phyloP scores from a whole-genome alignment of 64 coral and sea anemone genomes.

The Actinia equina region DNA sequence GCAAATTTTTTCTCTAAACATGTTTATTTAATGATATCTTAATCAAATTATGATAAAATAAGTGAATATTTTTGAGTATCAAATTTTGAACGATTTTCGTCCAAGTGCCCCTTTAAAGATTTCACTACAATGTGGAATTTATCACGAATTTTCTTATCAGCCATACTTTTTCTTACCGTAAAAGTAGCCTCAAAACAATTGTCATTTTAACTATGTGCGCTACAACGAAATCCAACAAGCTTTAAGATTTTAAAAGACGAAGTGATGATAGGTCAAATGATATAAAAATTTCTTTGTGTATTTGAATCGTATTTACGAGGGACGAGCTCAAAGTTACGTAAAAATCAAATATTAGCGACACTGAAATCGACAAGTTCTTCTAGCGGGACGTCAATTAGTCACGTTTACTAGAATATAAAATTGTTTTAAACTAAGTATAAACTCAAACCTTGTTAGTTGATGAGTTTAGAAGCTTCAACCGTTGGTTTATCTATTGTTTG shows the following conservation, averaged over 20 bases:
- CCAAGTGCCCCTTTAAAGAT: too few relatives aligned
- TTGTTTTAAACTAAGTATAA: too few relatives aligned
- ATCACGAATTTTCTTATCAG: too few relatives aligned
- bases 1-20: too few relatives aligned
- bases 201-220: too few relatives aligned
- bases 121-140: too few relatives aligned
- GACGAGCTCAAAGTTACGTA: slow-evolving; percentile 10
- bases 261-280: slow-evolving; percentile 4
- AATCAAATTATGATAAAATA: too few relatives aligned
- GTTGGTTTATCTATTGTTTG: neutral
- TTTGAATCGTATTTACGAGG: slow-evolving; percentile 36
- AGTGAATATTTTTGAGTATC: too few relatives aligned
- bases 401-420: neutral
- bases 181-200: too few relatives aligned
- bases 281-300: slow-evolving; percentile 44
- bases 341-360: slow-evolving; percentile 7
- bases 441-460: neutral
- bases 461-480: neutral
- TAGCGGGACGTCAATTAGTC: neutral
- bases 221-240: slow-evolving; percentile 30
- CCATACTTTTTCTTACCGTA: too few relatives aligned
- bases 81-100: too few relatives aligned
- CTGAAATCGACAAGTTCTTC: neutral
- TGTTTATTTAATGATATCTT: too few relatives aligned
- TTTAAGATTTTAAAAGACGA: slow-evolving; percentile 9